phyloP scores from a whole-genome alignment of 2,888 invertebrate genomes.

The Apodemia duryi region DNA sequence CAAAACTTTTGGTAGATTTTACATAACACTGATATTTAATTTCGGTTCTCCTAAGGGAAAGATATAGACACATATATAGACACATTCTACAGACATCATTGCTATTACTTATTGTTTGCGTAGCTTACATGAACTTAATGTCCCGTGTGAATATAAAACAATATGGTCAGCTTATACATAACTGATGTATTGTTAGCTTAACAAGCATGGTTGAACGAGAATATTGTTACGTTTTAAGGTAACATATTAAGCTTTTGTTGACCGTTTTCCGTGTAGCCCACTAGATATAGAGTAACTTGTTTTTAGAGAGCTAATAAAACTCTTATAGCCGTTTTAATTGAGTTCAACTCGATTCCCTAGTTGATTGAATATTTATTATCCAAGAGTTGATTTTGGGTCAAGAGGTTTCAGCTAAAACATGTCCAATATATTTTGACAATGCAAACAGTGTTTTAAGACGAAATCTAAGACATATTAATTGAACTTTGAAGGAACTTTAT shows the following conservation, averaged over 20 bases:
- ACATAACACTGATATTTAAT: too few species aligned
- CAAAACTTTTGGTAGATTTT: too few species aligned
- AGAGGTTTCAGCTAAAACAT: background rate
- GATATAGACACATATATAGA: too few species aligned
- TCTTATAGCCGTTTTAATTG: constrained; percentile 19
- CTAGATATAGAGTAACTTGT: constrained; percentile 14
- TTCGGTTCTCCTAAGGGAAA: too few species aligned
- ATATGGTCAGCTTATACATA: background rate
- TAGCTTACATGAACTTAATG: too few species aligned
- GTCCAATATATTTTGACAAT: too few species aligned
- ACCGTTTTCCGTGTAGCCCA: constrained; percentile 7
- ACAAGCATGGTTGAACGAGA: background rate
- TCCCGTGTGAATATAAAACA: too few species aligned
- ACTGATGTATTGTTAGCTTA: background rate
- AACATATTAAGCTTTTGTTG: constrained; percentile 12
- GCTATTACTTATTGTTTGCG: too few species aligned
- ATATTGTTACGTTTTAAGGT: constrained; percentile 3
- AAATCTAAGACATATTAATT: too few species aligned
- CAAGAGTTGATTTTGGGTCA: constrained; percentile 16
- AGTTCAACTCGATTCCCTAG: constrained; percentile 12
- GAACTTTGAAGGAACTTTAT: too few species aligned
- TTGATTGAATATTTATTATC: constrained; percentile 20
- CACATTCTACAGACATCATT: too few species aligned
- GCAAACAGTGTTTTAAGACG: too few species aligned
- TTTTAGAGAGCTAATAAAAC: constrained; percentile 19